Evolutionary conservation across 2,888 invertebrate species (phyloP).

Genomic region (Drosophila hamatofila): DNA sequence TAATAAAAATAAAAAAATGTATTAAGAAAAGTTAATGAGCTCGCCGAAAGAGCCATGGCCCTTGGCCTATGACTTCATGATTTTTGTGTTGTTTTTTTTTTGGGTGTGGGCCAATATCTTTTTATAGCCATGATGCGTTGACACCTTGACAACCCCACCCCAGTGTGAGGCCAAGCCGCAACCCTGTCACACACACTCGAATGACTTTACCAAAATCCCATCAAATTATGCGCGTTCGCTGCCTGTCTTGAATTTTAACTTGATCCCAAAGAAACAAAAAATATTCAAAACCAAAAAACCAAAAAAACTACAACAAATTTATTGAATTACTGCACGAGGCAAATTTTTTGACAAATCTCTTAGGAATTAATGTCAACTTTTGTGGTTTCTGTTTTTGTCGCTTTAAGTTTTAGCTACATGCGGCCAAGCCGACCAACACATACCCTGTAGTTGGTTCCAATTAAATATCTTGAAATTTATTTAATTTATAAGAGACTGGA

Average conservation of each 20-base stretch:
- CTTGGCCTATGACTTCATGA: conserved; percentile 51
- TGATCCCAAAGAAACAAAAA: conserved; percentile 16
- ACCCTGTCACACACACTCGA: conserved; percentile 52
- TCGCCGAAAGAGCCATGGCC: conserved; percentile 9
- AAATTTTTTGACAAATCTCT: conserved; percentile 66
- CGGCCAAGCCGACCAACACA: neutral
- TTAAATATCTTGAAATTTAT: neutral
- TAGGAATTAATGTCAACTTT: conserved; percentile 39
- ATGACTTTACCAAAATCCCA: conserved; percentile 78
- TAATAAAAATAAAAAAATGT: neutral
- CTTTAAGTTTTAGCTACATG: neutral
- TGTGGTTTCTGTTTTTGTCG: conserved; percentile 4
- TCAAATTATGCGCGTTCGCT: conserved; percentile 76
- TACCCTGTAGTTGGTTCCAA: conserved; percentile 16
- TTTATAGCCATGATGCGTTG: conserved; percentile 56
- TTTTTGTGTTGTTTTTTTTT: conserved; percentile 5
- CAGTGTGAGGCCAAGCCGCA: neutral
- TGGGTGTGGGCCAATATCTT: conserved; percentile 55
- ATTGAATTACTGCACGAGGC: conserved; percentile 49
- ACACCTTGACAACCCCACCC: conserved; percentile 48
- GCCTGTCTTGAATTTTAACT: conserved; percentile 71
- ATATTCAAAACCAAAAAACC: conserved; percentile 1
- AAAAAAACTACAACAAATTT: conserved; percentile 33
- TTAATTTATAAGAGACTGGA: neutral
- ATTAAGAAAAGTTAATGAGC: conserved; percentile 22